Evolutionary conservation across 2,888 invertebrate species (phyloP).

Genomic region (Phengaris arion): DNA sequence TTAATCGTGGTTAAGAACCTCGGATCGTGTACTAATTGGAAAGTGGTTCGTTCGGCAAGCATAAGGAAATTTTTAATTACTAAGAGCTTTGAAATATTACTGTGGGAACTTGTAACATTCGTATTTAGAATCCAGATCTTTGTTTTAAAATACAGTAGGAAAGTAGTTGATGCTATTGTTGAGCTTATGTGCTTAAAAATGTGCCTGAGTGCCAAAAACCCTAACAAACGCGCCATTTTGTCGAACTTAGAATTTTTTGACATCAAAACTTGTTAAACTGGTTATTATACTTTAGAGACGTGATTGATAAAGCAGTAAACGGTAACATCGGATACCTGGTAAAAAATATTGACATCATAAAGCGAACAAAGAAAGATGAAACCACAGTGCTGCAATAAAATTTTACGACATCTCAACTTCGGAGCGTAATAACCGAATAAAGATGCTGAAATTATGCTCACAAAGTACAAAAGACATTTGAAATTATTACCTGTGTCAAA

Average conservation of each 20-base stretch:
- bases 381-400: conserved; percentile 22
- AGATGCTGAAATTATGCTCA: conserved; percentile 10
- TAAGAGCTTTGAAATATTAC: conserved; percentile 3
- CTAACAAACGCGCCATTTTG: too few species aligned
- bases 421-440: neutral
- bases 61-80: conserved; percentile 1
- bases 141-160: neutral
- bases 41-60: conserved; percentile 2
- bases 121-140: neutral
- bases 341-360: conserved; percentile 22
- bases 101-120: neutral
- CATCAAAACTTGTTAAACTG: neutral
- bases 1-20: conserved; percentile 11
- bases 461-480: conserved; percentile 7
- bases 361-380: conserved; percentile 17
- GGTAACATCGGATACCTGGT: conserved; percentile 21
- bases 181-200: too few species aligned
- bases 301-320: conserved; percentile 23
- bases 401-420: conserved; percentile 17
- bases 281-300: neutral
- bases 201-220: too few species aligned
- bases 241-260: neutral
- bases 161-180: too few species aligned
- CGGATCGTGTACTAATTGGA: neutral
- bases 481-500: neutral